A percentile compares a stretch with the other conserved stretches of the same genome.
phyloP scores from a whole-genome alignment of 2,797 vertebrate species.

The Enteromius paludinosus region DNA sequence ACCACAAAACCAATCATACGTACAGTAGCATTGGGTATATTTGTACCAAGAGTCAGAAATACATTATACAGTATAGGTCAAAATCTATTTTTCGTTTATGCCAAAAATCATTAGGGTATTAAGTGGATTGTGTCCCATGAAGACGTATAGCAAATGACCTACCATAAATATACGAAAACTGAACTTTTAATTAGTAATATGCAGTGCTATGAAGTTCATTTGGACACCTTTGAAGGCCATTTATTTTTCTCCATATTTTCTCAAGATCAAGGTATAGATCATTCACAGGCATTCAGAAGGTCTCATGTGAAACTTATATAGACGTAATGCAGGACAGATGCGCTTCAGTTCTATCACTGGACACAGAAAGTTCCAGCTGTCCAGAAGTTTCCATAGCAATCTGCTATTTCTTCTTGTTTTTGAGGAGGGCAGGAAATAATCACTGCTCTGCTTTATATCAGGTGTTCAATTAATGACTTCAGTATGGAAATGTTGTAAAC shows the following conservation, averaged over 20 bases:
- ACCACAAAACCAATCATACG: too few relatives aligned
- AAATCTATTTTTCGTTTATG: too few relatives aligned
- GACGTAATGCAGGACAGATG: conserved; percentile 43
- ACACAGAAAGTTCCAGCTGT: conserved; percentile 71
- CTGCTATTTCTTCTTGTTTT: conserved; percentile 66
- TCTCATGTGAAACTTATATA: conserved; percentile 17
- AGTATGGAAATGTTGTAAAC: conserved; percentile 69
- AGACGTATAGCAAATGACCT: too few relatives aligned
- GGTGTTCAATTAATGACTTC: conserved; percentile 70
- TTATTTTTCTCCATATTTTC: background rate
- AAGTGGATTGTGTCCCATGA: too few relatives aligned
- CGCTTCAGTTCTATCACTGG: conserved; percentile 31
- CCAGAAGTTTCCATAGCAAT: conserved; percentile 70
- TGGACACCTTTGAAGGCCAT: too few relatives aligned
- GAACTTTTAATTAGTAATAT: too few relatives aligned
- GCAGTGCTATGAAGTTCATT: too few relatives aligned
- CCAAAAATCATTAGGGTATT: too few relatives aligned
- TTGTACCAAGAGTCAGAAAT: too few relatives aligned
- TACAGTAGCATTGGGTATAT: too few relatives aligned
- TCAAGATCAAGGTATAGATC: conserved; percentile 35
- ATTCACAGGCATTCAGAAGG: conserved; percentile 35
- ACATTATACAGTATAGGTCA: too few relatives aligned
- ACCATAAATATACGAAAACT: too few relatives aligned
- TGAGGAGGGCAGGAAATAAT: conserved; percentile 73
- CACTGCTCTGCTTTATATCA: conserved; percentile 71